Base-by-base conservation (phyloP, 2,888 invertebrate species). In the Dolomedes plantarius region DNA sequence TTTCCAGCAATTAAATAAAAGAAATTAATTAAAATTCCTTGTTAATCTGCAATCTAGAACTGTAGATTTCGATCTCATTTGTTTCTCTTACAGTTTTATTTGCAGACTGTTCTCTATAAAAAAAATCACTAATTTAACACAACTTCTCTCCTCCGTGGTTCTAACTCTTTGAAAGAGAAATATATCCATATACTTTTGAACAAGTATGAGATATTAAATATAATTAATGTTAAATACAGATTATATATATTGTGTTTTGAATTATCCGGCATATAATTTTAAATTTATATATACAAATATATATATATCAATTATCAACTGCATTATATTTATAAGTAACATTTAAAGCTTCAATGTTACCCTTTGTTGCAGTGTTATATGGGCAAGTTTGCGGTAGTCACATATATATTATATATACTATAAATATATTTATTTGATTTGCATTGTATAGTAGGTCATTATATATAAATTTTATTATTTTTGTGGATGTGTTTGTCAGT, bases 381-480 rank as follows among this genome's bases (percentile, higher is more conserved):
- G 65, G 78, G 81, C 72, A 76, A 77, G 65, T 72, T 32, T 83
- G 83, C 29, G 76, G 83, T 83, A 79, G 85, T 85, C 85, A 78
- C 74, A 64, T 74, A 78, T 82, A 74, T 62, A n/a, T n/a, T n/a
- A 68, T 65, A 74, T 68, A 77, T 78, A 71, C n/a, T 69, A 62
- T 36, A 67, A 28, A 67, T 68, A 74, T 86, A 86, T 86, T 86
- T 86, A 86, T 87, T 86, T 81, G 76, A 87, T 77, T 87, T 87
- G 81, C 87, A 87, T 87, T 87, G 81, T 81, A 87, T 41, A 87
- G 75, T 87, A 87, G 81, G 67, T 81, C 87, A 87, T 87, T 77
- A 68, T 87, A 76, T 72, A 69, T 77, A 73, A 72, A 56, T 78
- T 85, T 79, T 85, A 67, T 56, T 85, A 78, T 85, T 85, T 39